Percentiles rank a stretch among this genome's conserved stretches.
Conservation (phyloP, 2,888 invertebrate genomes). For the Dascillus cervinus region DNA sequence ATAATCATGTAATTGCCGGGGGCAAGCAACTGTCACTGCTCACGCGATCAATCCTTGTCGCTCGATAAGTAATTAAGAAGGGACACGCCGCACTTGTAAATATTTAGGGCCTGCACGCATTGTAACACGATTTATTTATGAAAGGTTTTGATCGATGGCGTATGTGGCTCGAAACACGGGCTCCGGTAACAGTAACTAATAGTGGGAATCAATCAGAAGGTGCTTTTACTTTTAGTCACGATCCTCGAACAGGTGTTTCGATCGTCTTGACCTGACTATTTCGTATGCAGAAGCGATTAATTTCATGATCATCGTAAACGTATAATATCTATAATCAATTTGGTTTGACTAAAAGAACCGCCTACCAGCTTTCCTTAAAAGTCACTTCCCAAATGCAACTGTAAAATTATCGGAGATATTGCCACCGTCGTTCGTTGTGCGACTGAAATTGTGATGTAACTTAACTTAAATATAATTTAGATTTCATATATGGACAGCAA, state of each 20-base stretch:
- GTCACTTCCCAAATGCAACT: too few species aligned
- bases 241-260: slow-evolving; percentile 33
- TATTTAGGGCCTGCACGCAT: slow-evolving; percentile 25
- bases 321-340: too few species aligned
- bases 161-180: slow-evolving; percentile 18
- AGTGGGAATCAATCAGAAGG: slow-evolving; percentile 33
- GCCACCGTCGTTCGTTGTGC: too few species aligned
- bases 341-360: too few species aligned
- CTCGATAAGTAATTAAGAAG: slow-evolving; percentile 33
- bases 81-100: slow-evolving; percentile 27
- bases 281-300: too few species aligned
- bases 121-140: slow-evolving; percentile 26
- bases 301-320: too few species aligned
- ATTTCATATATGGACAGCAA: too few species aligned
- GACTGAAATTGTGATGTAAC: too few species aligned
- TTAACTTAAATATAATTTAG: too few species aligned
- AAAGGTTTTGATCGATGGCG: slow-evolving; percentile 27
- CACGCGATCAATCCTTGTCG: slow-evolving; percentile 42
- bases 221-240: slow-evolving; percentile 38
- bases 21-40: slow-evolving; percentile 30
- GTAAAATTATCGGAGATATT: too few species aligned
- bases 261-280: too few species aligned
- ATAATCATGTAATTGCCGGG: slow-evolving; percentile 38
- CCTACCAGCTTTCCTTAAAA: too few species aligned
- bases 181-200: slow-evolving; percentile 26